These are phyloP conservation scores for Campylomormyrus tamandua DNA, from an alignment of 2,113 vertebrate genomes.

Conservation along the genomic window DNA sequence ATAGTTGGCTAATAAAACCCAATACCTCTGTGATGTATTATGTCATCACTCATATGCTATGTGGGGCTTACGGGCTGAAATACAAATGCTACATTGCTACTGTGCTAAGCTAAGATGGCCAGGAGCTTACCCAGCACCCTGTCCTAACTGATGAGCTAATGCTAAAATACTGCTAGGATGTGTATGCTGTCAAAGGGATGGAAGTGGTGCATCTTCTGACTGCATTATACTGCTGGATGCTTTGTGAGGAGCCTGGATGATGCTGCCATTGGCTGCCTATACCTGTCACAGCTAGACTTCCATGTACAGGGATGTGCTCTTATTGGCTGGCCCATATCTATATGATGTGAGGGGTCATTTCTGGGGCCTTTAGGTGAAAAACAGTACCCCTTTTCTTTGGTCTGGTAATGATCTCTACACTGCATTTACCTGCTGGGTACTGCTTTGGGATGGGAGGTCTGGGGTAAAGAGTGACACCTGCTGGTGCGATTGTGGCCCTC, in stretches of 20 bases:
- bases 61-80: neutral
- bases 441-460: neutral
- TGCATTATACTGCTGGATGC: neutral
- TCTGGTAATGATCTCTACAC: neutral
- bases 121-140: neutral
- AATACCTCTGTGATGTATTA: neutral
- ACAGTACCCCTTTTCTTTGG: neutral
- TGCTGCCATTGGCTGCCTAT: neutral
- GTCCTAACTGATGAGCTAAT: neutral
- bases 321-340: neutral
- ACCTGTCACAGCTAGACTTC: neutral
- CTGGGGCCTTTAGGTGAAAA: neutral
- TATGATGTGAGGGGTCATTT: neutral
- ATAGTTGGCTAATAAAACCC: neutral
- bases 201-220: neutral
- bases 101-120: neutral
- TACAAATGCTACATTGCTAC: neutral
- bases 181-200: neutral
- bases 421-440: neutral
- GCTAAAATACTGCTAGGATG: neutral
- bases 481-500: conserved; percentile 47
- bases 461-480: conserved; percentile 52
- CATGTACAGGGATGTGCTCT: neutral
- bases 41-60: neutral
- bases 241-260: neutral